Conservation (phyloP, 2,797 vertebrate species). For the Hippopotamyrus pictus region DNA sequence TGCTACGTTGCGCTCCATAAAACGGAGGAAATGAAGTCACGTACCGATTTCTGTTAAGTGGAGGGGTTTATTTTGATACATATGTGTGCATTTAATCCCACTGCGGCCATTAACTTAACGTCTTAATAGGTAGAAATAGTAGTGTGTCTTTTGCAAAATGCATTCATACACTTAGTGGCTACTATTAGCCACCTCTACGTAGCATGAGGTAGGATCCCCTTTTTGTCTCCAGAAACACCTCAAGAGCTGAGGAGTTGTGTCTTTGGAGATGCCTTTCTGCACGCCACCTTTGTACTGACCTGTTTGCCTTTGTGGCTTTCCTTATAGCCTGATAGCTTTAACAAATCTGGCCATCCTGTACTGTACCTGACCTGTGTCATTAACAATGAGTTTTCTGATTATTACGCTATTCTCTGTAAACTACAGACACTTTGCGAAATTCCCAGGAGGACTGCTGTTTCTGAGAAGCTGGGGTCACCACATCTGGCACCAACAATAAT, state of each 20-base stretch:
- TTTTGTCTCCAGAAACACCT: neutral
- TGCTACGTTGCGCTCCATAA: neutral
- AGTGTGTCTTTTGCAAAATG: neutral
- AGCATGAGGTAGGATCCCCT: neutral
- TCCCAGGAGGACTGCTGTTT: neutral
- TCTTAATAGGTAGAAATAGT: neutral
- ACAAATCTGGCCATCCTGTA: neutral
- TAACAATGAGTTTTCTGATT: neutral
- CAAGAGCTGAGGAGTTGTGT: neutral
- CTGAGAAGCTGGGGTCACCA: neutral
- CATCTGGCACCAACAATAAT: neutral
- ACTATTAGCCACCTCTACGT: neutral
- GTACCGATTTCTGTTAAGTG: neutral
- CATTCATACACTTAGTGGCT: neutral
- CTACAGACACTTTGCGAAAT: neutral
- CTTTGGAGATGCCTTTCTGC: neutral
- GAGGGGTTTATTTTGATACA: neutral
- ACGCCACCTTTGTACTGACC: neutral
- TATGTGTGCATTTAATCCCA: neutral
- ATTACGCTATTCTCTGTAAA: neutral
- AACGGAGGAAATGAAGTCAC: slow-evolving; percentile 1
- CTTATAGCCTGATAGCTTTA: neutral
- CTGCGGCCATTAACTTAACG: neutral
- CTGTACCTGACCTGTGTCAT: neutral
- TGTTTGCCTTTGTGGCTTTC: neutral